These are phyloP conservation scores for Hafferia zeledoni DNA, from an alignment of 2,797 vertebrate species.

Conservation along the genomic window DNA sequence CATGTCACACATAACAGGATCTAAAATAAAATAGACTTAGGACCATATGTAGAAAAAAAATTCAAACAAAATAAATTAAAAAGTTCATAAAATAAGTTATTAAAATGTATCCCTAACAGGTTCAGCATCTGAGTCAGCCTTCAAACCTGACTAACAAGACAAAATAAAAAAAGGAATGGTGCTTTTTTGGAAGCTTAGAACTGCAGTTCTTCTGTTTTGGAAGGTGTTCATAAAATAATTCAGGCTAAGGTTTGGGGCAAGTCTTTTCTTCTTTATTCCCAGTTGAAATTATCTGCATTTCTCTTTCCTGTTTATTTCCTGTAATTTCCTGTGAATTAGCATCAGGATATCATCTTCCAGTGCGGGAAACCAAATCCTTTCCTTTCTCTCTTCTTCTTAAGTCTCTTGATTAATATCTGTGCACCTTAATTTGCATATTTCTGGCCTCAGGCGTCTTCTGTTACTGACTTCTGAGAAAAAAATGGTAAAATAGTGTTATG, in stretches of 20 bases:
- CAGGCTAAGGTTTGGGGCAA: neutral
- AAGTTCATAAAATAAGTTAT: neutral
- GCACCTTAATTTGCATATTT: neutral
- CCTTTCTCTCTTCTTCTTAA: neutral
- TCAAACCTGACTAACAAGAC: neutral
- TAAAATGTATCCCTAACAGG: neutral
- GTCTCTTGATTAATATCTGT: neutral
- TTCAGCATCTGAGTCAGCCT: neutral
- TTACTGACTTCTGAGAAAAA: conserved; percentile 3
- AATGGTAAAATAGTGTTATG: neutral
- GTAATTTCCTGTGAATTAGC: conserved; percentile 1
- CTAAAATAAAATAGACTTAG: neutral
- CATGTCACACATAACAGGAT: neutral
- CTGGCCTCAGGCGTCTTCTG: neutral
- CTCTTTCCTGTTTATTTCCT: neutral
- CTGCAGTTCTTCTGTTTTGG: neutral
- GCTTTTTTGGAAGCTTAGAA: neutral
- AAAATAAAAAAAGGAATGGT: neutral
- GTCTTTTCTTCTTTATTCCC: neutral
- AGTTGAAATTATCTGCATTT: neutral
- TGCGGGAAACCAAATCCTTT: neutral
- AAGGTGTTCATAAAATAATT: neutral
- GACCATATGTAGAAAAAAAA: neutral
- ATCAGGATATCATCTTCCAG: neutral
- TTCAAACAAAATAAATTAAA: neutral